A percentile compares a stretch with the other conserved stretches of the same genome.
These are phyloP conservation scores for Epinotia nisella DNA, from an alignment of 2,888 invertebrate genomes.

Conservation along the genomic window DNA sequence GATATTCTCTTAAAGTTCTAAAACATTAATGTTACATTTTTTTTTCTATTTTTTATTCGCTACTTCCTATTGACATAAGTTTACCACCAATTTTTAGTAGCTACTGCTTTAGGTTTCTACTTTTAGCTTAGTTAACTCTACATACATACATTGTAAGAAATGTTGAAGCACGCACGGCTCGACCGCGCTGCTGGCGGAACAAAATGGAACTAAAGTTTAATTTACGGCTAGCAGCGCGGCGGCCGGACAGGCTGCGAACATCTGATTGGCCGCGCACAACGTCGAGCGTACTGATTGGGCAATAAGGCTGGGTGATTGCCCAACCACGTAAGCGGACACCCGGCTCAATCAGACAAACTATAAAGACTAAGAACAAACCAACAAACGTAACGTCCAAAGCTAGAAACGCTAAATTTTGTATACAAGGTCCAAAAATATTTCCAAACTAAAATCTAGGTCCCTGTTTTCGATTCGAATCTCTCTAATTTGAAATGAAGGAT, in stretches of 20 bases:
- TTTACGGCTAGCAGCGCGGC: conserved; percentile 60
- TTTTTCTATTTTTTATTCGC: conserved; percentile 74
- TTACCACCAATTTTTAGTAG: conserved; percentile 81
- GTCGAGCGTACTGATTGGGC: conserved; percentile 86
- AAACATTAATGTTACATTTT: conserved; percentile 78
- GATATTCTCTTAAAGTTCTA: conserved; percentile 77
- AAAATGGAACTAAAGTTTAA: conserved; percentile 54
- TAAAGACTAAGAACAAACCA: conserved; percentile 52
- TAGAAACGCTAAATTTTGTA: conserved; percentile 63
- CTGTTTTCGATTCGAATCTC: conserved; percentile 76
- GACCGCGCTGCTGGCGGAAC: conserved; percentile 64
- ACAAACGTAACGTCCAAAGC: conserved; percentile 49
- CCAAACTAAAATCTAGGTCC: conserved; percentile 79
- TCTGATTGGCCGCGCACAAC: conserved; percentile 72
- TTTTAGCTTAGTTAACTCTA: conserved; percentile 80
- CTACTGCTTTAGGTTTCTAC: conserved; percentile 74
- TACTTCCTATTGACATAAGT: conserved; percentile 83
- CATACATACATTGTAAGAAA: conserved; percentile 81
- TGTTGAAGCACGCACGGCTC: conserved; percentile 63
- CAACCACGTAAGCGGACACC: conserved; percentile 87
- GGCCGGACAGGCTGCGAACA: conserved; percentile 67
- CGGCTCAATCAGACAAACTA: conserved; percentile 70
- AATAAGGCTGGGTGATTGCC: conserved; percentile 90
- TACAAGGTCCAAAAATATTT: conserved; percentile 80
- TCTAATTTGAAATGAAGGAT: conserved; percentile 56